Percentiles rank a stretch among this genome's conserved stretches.
Conservation (phyloP, 2,888 invertebrate genomes). For the Andrena bicolor region DNA sequence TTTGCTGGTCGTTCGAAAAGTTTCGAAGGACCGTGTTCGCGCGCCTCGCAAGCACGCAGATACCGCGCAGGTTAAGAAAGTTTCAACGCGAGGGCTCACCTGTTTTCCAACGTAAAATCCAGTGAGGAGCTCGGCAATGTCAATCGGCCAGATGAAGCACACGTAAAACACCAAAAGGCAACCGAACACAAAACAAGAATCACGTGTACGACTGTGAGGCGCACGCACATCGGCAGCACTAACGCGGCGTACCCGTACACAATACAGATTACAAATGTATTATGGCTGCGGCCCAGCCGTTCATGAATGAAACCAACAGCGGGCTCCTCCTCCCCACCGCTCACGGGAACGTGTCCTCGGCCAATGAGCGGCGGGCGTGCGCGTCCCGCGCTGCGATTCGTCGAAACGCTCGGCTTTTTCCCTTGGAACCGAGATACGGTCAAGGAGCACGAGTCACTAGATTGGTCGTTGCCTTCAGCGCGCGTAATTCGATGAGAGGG, state of each 20-base stretch:
- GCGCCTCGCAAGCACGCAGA: slow-evolving; percentile 31
- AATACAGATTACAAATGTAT: slow-evolving; percentile 82
- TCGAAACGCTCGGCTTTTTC: neutral
- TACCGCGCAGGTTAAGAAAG: slow-evolving; percentile 45
- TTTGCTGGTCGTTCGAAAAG: slow-evolving; percentile 25
- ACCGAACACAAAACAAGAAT: slow-evolving; percentile 73
- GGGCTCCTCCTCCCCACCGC: slow-evolving; percentile 49
- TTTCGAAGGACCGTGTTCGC: slow-evolving; percentile 62
- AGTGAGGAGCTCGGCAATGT: slow-evolving; percentile 63
- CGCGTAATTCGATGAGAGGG: too few relatives aligned
- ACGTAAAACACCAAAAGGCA: slow-evolving; percentile 73
- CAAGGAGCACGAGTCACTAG: neutral
- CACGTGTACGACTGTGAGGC: slow-evolving; percentile 77
- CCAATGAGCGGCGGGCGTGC: slow-evolving; percentile 36
- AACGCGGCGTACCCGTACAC: slow-evolving; percentile 80
- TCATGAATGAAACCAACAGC: slow-evolving; percentile 84
- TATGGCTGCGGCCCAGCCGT: slow-evolving; percentile 79
- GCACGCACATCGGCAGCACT: slow-evolving; percentile 82
- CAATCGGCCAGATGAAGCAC: slow-evolving; percentile 64
- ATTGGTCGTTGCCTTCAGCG: slow-evolving; percentile 9
- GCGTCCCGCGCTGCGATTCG: slow-evolving; percentile 24
- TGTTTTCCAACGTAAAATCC: slow-evolving; percentile 67
- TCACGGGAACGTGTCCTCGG: neutral
- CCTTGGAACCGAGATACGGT: neutral
- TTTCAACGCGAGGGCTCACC: slow-evolving; percentile 55